Evolutionary conservation across 1,140 invertebrate species (phyloP).

Genomic region (Ruditapes philippinarum): DNA sequence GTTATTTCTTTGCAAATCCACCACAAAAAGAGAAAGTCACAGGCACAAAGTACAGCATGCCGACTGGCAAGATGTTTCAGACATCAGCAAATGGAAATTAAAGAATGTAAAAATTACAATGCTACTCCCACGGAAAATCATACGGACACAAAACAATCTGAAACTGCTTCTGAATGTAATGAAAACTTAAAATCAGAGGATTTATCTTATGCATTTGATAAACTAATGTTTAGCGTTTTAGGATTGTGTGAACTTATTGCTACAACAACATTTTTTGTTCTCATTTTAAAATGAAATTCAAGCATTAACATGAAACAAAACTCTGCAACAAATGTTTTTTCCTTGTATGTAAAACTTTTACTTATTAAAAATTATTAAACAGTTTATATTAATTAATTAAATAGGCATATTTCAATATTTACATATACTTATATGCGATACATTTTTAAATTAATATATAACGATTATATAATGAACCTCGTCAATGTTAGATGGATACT

Average conservation of each 20-base stretch:
- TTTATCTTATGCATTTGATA: neutral
- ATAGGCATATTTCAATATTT: no score
- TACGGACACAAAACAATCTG: neutral
- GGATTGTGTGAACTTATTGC: neutral
- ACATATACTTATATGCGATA: no score
- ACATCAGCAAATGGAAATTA: neutral
- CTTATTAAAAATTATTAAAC: no score
- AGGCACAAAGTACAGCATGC: neutral
- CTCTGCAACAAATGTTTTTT: no score
- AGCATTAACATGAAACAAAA: no score
- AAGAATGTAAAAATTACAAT: no score
- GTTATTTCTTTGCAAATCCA: neutral
- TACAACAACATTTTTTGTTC: neutral
- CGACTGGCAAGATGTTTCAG: neutral
- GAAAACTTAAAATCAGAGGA: neutral
- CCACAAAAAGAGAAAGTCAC: neutral
- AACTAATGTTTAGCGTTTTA: neutral
- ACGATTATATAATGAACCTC: no score
- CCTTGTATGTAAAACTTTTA: no score
- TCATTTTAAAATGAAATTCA: no score
- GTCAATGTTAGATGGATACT: no score
- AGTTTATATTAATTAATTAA: no score
- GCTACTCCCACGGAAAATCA: neutral
- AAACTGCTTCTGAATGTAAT: neutral
- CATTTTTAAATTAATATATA: no score